A percentile compares a stretch with the other conserved stretches of the same genome.
These are phyloP conservation scores for Formicarius rufipectus DNA, from an alignment of 2,113 vertebrate species.

Conservation along the genomic window DNA sequence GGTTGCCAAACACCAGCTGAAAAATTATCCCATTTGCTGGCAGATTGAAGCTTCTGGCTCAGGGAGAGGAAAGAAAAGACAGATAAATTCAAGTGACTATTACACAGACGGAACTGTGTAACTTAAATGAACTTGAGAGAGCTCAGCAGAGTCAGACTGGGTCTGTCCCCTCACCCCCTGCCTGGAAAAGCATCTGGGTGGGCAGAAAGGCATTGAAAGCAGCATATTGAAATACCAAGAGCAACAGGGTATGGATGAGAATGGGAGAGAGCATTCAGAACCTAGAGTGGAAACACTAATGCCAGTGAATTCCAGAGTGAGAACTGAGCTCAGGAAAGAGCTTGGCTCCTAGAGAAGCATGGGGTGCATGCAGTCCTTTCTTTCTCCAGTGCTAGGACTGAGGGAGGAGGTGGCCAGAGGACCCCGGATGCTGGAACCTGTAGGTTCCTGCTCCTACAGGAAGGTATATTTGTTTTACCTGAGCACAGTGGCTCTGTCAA, in stretches of 20 bases:
- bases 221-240: slow-evolving; percentile 9
- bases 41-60: slow-evolving; percentile 54
- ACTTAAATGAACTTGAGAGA: slow-evolving; percentile 60
- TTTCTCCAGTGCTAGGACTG: background rate
- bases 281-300: background rate
- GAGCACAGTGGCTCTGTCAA: slow-evolving; percentile 47
- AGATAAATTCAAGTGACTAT: slow-evolving; percentile 58
- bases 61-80: slow-evolving; percentile 58
- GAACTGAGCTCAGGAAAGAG: background rate
- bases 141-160: slow-evolving; percentile 6
- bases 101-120: slow-evolving; percentile 54
- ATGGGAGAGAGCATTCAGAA: background rate
- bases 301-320: background rate
- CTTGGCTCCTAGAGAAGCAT: background rate
- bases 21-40: slow-evolving; percentile 62
- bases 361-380: background rate
- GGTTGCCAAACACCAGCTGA: slow-evolving; percentile 57
- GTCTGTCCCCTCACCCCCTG: background rate
- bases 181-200: slow-evolving; percentile 37
- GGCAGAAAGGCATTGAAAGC: slow-evolving; percentile 18
- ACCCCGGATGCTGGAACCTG: slow-evolving; percentile 45
- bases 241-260: slow-evolving; percentile 8
- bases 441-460: slow-evolving; percentile 56
- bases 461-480: slow-evolving; percentile 59
- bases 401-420: background rate